A percentile compares a stretch with the other conserved stretches of the same genome.
Conservation (phyloP, 2,888 invertebrate species). For the Sarcophaga subvicina region DNA sequence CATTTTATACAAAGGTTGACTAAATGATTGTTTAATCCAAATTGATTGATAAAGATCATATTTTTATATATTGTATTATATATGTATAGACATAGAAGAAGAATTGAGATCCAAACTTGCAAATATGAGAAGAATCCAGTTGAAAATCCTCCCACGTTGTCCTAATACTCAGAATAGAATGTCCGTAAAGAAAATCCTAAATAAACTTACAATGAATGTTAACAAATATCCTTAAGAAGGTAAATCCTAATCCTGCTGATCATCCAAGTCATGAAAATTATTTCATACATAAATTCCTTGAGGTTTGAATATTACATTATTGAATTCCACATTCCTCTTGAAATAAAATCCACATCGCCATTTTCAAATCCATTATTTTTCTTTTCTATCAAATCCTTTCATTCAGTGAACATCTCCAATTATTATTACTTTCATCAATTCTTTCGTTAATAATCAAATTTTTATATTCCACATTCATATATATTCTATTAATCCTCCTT, state of each 20-base stretch:
- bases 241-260: constrained; percentile 60
- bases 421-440: constrained; percentile 47
- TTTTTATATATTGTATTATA: constrained; percentile 40
- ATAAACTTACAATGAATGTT: constrained; percentile 52
- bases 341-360: constrained; percentile 38
- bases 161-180: constrained; percentile 61
- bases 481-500: constrained; percentile 64
- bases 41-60: neutral
- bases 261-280: constrained; percentile 17
- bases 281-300: constrained; percentile 51
- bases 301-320: constrained; percentile 45
- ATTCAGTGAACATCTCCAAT: constrained; percentile 51
- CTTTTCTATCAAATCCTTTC: constrained; percentile 47
- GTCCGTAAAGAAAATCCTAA: constrained; percentile 47
- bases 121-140: constrained; percentile 58
- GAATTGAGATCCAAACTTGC: constrained; percentile 49
- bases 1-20: constrained; percentile 34
- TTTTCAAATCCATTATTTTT: constrained; percentile 43
- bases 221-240: constrained; percentile 30
- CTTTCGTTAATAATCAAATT: constrained; percentile 55
- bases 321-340: constrained; percentile 39
- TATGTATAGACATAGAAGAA: constrained; percentile 12
- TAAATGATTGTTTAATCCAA: constrained; percentile 19
- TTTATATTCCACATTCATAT: constrained; percentile 54
- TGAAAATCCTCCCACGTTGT: constrained; percentile 70